Conservation (phyloP, 2,797 vertebrate genomes). For the Limnodromus scolopaceus region DNA sequence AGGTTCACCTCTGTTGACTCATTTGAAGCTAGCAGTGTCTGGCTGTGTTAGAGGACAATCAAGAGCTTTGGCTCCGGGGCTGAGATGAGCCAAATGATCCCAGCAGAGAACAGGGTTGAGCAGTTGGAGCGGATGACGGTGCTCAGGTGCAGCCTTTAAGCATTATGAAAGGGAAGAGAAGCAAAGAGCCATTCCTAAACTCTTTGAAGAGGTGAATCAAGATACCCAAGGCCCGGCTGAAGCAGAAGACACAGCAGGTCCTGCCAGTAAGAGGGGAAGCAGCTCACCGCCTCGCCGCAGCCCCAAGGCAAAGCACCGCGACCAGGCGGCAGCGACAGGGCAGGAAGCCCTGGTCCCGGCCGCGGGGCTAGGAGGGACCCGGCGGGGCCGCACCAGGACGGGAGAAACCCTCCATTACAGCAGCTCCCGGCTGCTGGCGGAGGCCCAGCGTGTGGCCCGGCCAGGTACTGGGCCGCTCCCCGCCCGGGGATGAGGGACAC, state of each 20-base stretch:
- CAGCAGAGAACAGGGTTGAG: background rate
- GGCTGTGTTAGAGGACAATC: background rate
- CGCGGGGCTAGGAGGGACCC: background rate
- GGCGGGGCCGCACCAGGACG: background rate
- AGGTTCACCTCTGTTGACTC: background rate
- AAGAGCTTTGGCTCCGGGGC: background rate
- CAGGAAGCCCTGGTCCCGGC: background rate
- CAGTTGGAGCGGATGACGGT: accelerated
- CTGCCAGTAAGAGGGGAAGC: background rate
- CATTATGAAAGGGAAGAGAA: accelerated
- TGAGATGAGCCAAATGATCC: accelerated
- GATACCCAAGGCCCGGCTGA: accelerated
- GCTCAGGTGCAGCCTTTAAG: background rate
- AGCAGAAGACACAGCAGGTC: background rate
- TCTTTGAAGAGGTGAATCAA: background rate
- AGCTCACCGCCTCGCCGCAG: too few relatives aligned
- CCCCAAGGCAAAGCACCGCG: background rate
- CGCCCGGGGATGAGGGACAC: background rate
- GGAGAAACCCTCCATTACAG: background rate
- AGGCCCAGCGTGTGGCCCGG: background rate
- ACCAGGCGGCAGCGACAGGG: accelerated
- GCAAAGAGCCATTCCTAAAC: background rate
- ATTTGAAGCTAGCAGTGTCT: accelerated
- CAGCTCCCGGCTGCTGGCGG: background rate
- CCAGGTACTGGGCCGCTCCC: background rate